These are phyloP conservation scores for Felis chaus DNA, from an alignment of 2,113 vertebrate genomes.

Conservation along the genomic window DNA sequence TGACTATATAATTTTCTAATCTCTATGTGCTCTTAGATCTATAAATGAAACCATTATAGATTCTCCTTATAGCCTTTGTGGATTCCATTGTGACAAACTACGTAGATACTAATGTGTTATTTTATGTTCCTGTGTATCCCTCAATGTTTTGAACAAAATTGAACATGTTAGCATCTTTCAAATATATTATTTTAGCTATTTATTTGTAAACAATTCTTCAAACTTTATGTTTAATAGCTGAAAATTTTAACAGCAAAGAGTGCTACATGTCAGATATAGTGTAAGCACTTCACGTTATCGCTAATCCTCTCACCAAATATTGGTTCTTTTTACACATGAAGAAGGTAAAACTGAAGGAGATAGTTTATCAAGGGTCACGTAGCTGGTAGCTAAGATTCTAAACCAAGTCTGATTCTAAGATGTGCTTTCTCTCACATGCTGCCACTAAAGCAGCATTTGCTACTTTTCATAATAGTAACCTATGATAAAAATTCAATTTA, in stretches of 20 bases:
- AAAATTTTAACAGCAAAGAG: conserved; percentile 14
- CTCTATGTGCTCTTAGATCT: conserved; percentile 22
- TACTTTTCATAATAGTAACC: conserved; percentile 19
- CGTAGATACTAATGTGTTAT: neutral
- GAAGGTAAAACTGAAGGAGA: conserved; percentile 12
- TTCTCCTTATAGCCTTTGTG: neutral
- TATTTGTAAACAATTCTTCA: neutral
- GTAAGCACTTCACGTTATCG: neutral
- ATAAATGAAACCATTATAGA: neutral
- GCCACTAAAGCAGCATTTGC: neutral
- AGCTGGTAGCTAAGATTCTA: conserved; percentile 25
- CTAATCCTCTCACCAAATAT: neutral
- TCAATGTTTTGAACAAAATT: conserved; percentile 10
- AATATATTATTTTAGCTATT: conserved; percentile 22
- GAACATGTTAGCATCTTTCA: conserved; percentile 17
- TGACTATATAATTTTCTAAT: neutral
- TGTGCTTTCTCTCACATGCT: neutral
- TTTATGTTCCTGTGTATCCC: neutral
- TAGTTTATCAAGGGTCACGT: neutral
- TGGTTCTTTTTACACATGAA: neutral
- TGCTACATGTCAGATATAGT: neutral
- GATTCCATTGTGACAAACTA: neutral
- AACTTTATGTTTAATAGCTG: conserved; percentile 16
- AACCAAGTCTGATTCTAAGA: conserved; percentile 16
- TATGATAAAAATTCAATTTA: conserved; percentile 4